These are phyloP conservation scores for Pteropus alecto DNA, from an alignment of 2,113 vertebrate species.

Conservation along the genomic window DNA sequence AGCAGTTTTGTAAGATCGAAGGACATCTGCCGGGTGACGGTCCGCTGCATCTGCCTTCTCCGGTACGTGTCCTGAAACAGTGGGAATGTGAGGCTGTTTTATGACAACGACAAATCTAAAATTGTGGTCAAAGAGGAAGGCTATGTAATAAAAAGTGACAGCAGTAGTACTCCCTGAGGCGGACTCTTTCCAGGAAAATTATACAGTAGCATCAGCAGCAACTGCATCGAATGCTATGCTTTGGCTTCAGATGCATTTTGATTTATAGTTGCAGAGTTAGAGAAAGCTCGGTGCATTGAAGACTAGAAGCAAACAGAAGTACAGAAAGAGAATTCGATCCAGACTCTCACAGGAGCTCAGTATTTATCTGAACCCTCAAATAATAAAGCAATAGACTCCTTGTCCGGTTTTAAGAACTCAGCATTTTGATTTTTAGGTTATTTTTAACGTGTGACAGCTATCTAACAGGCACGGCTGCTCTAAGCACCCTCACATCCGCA, in stretches of 20 bases:
- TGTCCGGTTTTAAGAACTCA: background rate
- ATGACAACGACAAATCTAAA: background rate
- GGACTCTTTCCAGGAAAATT: background rate
- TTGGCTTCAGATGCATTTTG: background rate
- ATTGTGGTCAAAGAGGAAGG: background rate
- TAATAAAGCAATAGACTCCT: background rate
- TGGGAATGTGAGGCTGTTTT: background rate
- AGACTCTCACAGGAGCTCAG: background rate
- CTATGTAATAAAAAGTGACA: too few relatives aligned
- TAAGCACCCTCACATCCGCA: background rate
- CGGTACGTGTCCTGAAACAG: constrained; percentile 93
- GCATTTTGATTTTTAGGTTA: background rate
- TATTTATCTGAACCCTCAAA: background rate
- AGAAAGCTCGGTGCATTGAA: background rate
- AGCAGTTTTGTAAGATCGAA: constrained; percentile 97
- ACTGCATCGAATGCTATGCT: background rate
- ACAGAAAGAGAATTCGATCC: background rate
- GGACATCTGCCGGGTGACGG: constrained; percentile 97
- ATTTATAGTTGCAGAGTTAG: background rate
- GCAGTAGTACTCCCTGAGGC: background rate
- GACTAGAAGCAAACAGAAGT: background rate
- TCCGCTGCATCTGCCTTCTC: constrained; percentile 95
- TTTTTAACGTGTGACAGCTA: background rate
- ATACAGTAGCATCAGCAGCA: background rate
- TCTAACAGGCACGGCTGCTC: background rate